These are phyloP conservation scores for Agriopis leucophaearia DNA, from an alignment of 2,888 invertebrate species.

Conservation along the genomic window DNA sequence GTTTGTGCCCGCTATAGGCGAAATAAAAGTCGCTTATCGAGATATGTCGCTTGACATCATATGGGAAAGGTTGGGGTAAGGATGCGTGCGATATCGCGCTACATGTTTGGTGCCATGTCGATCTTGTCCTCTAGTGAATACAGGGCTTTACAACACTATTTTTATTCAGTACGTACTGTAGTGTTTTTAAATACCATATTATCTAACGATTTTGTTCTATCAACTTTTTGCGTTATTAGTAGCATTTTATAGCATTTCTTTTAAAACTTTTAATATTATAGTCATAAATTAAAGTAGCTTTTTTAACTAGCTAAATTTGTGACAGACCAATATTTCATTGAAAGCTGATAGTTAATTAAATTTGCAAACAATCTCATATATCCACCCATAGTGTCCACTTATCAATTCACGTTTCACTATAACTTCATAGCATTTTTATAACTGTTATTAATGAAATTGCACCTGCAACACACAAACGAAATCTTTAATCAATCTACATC, in stretches of 20 bases:
- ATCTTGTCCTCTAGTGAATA: conserved; percentile 4
- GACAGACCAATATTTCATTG: too few species aligned
- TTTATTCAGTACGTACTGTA: background rate
- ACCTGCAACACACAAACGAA: conserved; percentile 13
- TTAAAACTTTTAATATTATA: background rate
- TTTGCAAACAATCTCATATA: background rate
- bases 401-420: conserved; percentile 10
- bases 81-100: too few species aligned
- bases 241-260: background rate
- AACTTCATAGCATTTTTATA: conserved; percentile 10
- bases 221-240: background rate
- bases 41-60: background rate
- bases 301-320: too few species aligned
- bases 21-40: background rate
- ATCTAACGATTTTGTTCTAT: background rate
- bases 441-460: conserved; percentile 12
- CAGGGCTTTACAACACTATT: conserved; percentile 4
- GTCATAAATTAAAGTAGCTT: too few species aligned
- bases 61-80: background rate
- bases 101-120: background rate
- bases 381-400: background rate
- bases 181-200: background rate
- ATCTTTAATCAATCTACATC: background rate
- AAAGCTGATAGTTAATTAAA: background rate
- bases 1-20: background rate